Evolutionary conservation across 2,888 invertebrate species (phyloP), one percentile per base, ranked within the genome.

Genomic region (Hypselothyrea guttata): DNA sequence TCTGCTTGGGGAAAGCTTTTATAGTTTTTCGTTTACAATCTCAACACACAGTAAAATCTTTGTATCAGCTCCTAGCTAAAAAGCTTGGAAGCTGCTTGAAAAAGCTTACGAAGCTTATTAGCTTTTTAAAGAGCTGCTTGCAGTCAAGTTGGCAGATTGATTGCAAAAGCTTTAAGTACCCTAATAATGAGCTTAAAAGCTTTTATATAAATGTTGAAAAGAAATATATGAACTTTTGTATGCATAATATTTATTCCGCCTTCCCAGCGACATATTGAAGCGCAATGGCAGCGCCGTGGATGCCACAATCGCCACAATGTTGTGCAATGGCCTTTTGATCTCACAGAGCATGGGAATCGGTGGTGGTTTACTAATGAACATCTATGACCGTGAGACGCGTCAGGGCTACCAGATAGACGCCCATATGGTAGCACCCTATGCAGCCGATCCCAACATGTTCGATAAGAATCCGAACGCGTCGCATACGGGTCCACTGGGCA

Each of bases 311-410:
- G 96, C 96, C 0, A 92, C 96, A 0, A 91, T 96, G 90, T 94
- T 98, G 76, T 98, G 97, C 91, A 95, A 95, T 79, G 96, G 97
- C 0, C 88, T 95, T 1, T 90, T 93, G 35, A 94, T 94, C 74
- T 92, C 94, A 91, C 95, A 95, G 83, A 95, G 95, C 86, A 93
- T 94, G 93, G 94, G 94, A 0, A 86, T 94, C 0, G 95, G 95
- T 0, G 96, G 96, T 0, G 95, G 95, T 0, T 93, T 95, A 89
- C 90, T 95, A 73, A 95, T 96, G 94, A 95, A 94, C 0, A 92
- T 95, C 44, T 96, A 94, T 90, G 92, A 92, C 35, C 92, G 92
- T 65, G 90, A 91, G 4, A 92, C 92, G 18, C 91, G 91, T 56
- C 92, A 91, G 63, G 93, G 93, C 0, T 92, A 92, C 73, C 91